Evolutionary conservation across 2,888 invertebrate genomes (phyloP), one percentile per base, ranked within the genome.

Genomic region (Heliconius ismenius): DNA sequence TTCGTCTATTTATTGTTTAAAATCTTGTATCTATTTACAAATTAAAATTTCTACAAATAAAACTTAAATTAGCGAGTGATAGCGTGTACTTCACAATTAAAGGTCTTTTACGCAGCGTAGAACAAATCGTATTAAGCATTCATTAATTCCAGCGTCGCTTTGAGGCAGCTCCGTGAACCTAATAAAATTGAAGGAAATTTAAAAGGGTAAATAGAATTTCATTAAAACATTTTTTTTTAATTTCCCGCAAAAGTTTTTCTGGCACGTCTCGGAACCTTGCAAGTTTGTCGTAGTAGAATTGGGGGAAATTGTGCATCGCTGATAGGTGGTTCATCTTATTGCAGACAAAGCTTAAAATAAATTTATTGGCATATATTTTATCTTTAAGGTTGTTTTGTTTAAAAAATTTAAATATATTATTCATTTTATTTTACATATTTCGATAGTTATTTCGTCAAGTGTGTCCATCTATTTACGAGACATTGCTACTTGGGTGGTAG

Each of bases 61-160:
- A 21, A 69, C 11, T 69, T 69, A 67, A 39, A 67, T 39, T 39
- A 67, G 54, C 69, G 21, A 54, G 21, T 69, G 28, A 76, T 76
- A 43, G 69, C 70, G 54, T 67, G 60, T 67, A 74, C 72, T 62
- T 72, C 54, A 54, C 63, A 76, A 78, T 76, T 78, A 78, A 76
- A 76, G 49, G 72, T 78, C 76, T 73, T 64, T 43, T 73, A 54
- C 28, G 54, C 62, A 54, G 58, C 77, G 73, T 62, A 39, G 75
- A 67, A 72, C 62, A 74, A 74, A 76, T 78, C 74, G 74, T 72
- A 78, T 78, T 78, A 76, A 74, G 63, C 74, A 70, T 76, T 78
- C 78, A 78, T 76, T 78, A 74, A 76, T 78, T 76, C 70, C 72
- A 65, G 62, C 73, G 54, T 49, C 36, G 49, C 74, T 78, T 77